A percentile compares a stretch with the other conserved stretches of the same genome.
phyloP scores from a whole-genome alignment of 2,113 vertebrate species.

The Oncorhynchus clarkii region DNA sequence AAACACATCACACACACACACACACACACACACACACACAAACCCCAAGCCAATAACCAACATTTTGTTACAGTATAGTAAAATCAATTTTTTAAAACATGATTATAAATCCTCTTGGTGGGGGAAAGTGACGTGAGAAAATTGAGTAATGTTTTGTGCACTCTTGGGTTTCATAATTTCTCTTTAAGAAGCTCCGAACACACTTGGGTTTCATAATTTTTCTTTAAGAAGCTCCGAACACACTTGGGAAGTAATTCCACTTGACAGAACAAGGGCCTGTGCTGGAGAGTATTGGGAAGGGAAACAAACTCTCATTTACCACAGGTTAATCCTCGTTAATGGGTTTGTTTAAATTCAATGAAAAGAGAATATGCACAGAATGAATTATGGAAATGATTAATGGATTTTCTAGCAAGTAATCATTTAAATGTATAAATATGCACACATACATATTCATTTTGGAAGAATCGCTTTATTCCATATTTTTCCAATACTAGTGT shows the following conservation, averaged over 20 bases:
- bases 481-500: neutral
- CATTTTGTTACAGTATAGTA: too few species aligned
- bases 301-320: constrained; percentile 71
- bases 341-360: constrained; percentile 76
- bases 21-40: constrained; percentile 9
- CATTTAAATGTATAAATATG: constrained; percentile 67
- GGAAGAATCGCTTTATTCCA: neutral
- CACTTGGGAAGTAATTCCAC: constrained; percentile 61
- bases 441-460: constrained; percentile 66
- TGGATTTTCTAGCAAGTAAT: constrained; percentile 68
- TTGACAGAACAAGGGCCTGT: constrained; percentile 63
- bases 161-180: constrained; percentile 65
- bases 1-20: neutral
- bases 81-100: too few species aligned
- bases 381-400: constrained; percentile 71
- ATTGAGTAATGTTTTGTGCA: constrained; percentile 31
- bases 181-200: constrained; percentile 42
- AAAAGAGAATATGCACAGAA: constrained; percentile 64
- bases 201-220: constrained; percentile 65
- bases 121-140: too few species aligned
- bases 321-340: constrained; percentile 75
- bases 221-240: constrained; percentile 63
- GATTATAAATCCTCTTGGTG: too few species aligned
- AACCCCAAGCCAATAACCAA: constrained; percentile 13
- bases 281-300: constrained; percentile 65